Base-by-base conservation (phyloP, 30 jellyfish, hydroid and myxozoan genomes). In the Euphysa ruthae region DNA sequence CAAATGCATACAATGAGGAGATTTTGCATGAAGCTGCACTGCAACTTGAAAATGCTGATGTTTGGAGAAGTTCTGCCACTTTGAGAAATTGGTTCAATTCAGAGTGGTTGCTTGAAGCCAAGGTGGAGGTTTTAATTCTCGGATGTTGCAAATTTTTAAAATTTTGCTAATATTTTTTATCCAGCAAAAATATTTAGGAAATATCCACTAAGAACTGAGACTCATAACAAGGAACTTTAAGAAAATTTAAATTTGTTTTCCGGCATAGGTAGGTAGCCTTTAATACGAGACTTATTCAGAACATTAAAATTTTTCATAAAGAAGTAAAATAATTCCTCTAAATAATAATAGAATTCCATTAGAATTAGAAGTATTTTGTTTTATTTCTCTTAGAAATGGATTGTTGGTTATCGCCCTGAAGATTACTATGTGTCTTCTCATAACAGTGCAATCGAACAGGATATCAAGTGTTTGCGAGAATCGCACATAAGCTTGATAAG, bases 61-160 rank as follows among this genome's bases (percentile, higher is more conserved):
- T 68, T 22, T 68, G 80, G 80, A 29, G 80, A 20, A 52, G 50
- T n/a, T 68, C 74, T 49, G 80, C 80, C 1, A 68, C 23, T 32
- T 50, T 68, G 16, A 46, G 80, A 26, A 68, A 69, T 68, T 68
- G 80, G 80, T 68, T 68, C 2, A 68, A 68, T 50, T 68, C 80
- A 46, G 49, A 68, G 18, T 68, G 80, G 80, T 49, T 68, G 70
- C 75, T 68, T 18, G 80, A 68, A 68, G 80, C 80, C 2, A 68
- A 68, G 51, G 80, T n/a, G n/a, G n/a, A n/a, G n/a, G n/a, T n/a
- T n/a, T n/a, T n/a, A n/a, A n/a, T n/a, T n/a, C n/a, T n/a, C n/a
- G n/a, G n/a, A n/a, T n/a, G n/a, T n/a, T n/a, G n/a, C n/a, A n/a
- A n/a, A n/a, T n/a, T n/a, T n/a, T n/a, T n/a, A n/a, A n/a, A n/a